Evolutionary conservation across 2,888 invertebrate genomes (phyloP).

Genomic region (Torymus aiolomorphi): DNA sequence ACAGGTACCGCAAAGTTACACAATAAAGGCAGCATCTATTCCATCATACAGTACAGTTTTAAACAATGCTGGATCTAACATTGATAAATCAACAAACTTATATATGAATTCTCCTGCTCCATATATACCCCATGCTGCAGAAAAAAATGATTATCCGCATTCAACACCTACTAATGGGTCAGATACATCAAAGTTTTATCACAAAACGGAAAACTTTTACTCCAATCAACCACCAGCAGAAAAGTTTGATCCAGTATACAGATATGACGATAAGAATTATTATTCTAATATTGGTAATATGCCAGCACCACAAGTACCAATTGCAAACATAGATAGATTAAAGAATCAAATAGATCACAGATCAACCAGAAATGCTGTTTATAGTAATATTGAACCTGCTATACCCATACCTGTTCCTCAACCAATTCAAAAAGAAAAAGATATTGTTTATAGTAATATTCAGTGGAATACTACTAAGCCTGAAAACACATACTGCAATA

Average conservation of each 20-base stretch:
- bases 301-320: constrained; percentile 69
- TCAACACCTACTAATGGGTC: constrained; percentile 64
- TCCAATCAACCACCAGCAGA: constrained; percentile 67
- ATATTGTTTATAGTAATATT: constrained; percentile 78
- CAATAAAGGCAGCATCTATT: constrained; percentile 82
- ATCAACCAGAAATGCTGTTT: constrained; percentile 69
- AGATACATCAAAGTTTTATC: constrained; percentile 67
- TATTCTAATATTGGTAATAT: constrained; percentile 72
- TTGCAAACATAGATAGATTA: constrained; percentile 63
- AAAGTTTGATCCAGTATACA: constrained; percentile 69
- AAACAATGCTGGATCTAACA: constrained; percentile 75
- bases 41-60: constrained; percentile 86
- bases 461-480: constrained; percentile 76
- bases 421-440: constrained; percentile 73
- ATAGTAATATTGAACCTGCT: constrained; percentile 73
- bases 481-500: constrained; percentile 80
- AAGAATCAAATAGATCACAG: constrained; percentile 52
- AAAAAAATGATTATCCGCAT: constrained; percentile 71
- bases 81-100: constrained; percentile 69
- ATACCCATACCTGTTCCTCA: constrained; percentile 68
- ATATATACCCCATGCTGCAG: constrained; percentile 65
- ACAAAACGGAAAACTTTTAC: constrained; percentile 70
- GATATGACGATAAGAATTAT: constrained; percentile 71
- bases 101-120: constrained; percentile 73
- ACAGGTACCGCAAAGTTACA: constrained; percentile 87